Evolutionary conservation across 1,140 invertebrate species (phyloP), one percentile per base, ranked within the genome.

Genomic region (Drosophila elegans): DNA sequence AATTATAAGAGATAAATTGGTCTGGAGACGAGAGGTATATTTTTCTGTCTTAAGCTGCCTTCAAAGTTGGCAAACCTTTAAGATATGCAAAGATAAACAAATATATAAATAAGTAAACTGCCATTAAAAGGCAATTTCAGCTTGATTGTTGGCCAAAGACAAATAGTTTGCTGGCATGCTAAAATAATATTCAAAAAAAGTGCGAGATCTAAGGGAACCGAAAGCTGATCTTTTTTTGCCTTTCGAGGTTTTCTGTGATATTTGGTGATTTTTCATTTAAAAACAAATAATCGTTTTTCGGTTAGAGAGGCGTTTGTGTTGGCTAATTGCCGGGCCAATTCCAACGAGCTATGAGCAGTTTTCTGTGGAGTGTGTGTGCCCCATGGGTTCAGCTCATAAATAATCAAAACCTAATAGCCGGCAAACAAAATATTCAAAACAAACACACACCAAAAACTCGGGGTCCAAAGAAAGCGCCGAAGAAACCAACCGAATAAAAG

Each of bases 61-160:
- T 66, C 3, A n/a, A 13, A 56, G 51, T 32, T 56, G 16, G 38
- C 29, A 52, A 52, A 60, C 44, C 16, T 46, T 25, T 61, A 38
- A 74, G 39, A 48, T 44, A 60, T 41, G 41, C n/a, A 49, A 68
- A 74, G 46, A 74, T 38, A 46, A 48, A 60, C 46, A 62, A 44
- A 63, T 46, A 67, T 62, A 79, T 74, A 80, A 69, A 81, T 53
- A 72, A 60, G 59, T 79, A 64, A 84, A 76, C 66, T 68, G 80
- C 81, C 80, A 84, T 84, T 84, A 84, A 84, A 84, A 85, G 49
- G 32, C 81, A 73, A 84, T 84, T 83, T 84, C 66, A 61, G 77
- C 62, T 64, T 56, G 49, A 61, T 57, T 85, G 62, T 85, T 84
- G 77, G 52, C 11, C 76, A 84, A 84, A 84, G 66, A 76, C 54